phyloP scores from a whole-genome alignment of 2,888 invertebrate species.

The Acheta domesticus region DNA sequence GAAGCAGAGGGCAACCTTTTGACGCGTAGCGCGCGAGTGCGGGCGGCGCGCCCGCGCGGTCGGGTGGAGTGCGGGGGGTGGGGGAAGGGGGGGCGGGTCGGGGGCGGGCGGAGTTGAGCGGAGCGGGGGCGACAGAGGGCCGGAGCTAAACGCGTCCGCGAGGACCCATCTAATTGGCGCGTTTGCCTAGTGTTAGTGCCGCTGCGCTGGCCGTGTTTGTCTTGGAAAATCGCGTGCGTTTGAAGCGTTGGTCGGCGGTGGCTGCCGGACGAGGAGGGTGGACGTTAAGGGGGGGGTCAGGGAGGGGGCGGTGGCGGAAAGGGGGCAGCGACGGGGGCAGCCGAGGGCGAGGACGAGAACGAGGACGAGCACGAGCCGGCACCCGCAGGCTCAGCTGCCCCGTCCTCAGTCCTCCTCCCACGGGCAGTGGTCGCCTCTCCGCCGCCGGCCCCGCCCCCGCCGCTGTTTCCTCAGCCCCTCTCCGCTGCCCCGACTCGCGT shows the following conservation, averaged over 20 bases:
- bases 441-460: too few species aligned
- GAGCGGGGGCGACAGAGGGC: background rate
- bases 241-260: background rate
- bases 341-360: too few species aligned
- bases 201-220: conserved; percentile 2
- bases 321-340: too few species aligned
- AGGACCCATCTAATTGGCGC: conserved; percentile 8
- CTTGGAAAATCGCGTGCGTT: conserved; percentile 5
- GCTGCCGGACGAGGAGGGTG: too few species aligned
- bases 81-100: background rate
- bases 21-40: conserved; percentile 1
- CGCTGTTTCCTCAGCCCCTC: too few species aligned
- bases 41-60: background rate
- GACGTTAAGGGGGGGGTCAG: too few species aligned
- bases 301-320: too few species aligned
- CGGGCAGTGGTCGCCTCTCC: too few species aligned
- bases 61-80: background rate
- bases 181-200: background rate
- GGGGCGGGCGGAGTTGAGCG: background rate
- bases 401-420: too few species aligned
- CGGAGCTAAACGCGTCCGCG: conserved; percentile 18
- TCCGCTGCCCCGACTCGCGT: too few species aligned
- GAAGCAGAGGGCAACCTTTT: background rate
- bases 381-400: too few species aligned
- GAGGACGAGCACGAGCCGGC: too few species aligned